These are phyloP conservation scores for Chromis chromis DNA, from an alignment of 2,797 vertebrate species.

Conservation along the genomic window DNA sequence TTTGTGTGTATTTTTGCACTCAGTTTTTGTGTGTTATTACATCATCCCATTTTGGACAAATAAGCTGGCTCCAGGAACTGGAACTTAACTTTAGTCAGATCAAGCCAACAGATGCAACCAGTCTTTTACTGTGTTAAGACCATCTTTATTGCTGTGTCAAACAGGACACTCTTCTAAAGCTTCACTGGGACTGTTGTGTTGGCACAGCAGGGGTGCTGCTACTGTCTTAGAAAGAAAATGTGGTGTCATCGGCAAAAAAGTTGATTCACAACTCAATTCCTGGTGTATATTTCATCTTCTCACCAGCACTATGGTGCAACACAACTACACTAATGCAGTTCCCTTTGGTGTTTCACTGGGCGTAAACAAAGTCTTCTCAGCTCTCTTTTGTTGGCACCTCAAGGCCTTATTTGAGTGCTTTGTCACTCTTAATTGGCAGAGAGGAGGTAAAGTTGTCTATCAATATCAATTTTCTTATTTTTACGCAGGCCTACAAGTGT, in stretches of 20 bases:
- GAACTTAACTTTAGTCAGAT: background rate
- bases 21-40: slow-evolving; percentile 6
- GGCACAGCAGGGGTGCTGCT: background rate
- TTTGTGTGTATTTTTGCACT: slow-evolving; percentile 14
- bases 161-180: background rate
- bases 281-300: slow-evolving; percentile 9
- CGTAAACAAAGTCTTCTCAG: background rate
- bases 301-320: slow-evolving; percentile 2
- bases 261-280: background rate
- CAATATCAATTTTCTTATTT: background rate
- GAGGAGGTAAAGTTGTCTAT: background rate
- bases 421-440: background rate
- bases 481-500: background rate
- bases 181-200: background rate
- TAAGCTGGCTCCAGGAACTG: background rate
- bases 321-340: background rate
- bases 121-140: background rate
- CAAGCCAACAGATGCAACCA: background rate
- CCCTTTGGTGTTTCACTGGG: background rate
- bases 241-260: slow-evolving; percentile 4
- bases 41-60: background rate
- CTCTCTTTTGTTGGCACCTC: slow-evolving; percentile 8
- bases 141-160: background rate
- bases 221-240: background rate
- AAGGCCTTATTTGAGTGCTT: slow-evolving; percentile 6